Conservation (phyloP, 2,113 vertebrate genomes). For the Asarcornis scutulata region DNA sequence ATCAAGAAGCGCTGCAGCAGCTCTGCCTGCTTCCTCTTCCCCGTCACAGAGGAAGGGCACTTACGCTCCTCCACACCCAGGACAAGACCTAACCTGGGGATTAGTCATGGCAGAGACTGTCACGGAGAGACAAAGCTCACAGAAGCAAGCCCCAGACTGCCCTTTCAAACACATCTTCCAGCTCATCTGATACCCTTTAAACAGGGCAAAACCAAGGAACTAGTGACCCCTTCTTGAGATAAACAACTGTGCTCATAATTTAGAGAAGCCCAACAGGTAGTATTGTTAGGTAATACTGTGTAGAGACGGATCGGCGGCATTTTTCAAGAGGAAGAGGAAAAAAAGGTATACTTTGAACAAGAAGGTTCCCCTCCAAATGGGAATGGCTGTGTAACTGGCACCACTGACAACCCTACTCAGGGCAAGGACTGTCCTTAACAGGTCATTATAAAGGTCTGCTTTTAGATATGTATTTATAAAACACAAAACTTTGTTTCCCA, state of each 20-base stretch:
- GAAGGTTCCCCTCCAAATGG: not conserved
- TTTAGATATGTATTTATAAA: not conserved
- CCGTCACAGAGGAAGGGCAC: constrained; percentile 10
- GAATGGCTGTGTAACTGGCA: not conserved
- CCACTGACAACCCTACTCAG: not conserved
- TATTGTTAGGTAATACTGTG: not conserved
- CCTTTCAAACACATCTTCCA: not conserved
- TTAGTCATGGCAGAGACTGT: constrained; percentile 40
- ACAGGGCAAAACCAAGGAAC: constrained; percentile 5
- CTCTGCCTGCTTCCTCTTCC: not conserved
- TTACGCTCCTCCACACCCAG: constrained; percentile 30
- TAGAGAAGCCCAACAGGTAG: not conserved
- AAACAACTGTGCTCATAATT: not conserved
- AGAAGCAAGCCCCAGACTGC: not conserved
- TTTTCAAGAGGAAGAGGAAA: not conserved
- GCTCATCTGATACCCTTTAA: not conserved
- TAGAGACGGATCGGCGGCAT: not conserved
- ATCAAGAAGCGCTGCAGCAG: not conserved
- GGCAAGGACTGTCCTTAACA: not conserved
- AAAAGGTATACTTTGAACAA: not conserved
- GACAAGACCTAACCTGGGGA: not conserved
- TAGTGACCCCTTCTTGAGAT: not conserved
- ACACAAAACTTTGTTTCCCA: not conserved
- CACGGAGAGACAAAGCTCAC: not conserved
- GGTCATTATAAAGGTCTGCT: not conserved